Evolutionary conservation across 2,113 vertebrate species (phyloP).

Genomic region (Muscicapa adusta): DNA sequence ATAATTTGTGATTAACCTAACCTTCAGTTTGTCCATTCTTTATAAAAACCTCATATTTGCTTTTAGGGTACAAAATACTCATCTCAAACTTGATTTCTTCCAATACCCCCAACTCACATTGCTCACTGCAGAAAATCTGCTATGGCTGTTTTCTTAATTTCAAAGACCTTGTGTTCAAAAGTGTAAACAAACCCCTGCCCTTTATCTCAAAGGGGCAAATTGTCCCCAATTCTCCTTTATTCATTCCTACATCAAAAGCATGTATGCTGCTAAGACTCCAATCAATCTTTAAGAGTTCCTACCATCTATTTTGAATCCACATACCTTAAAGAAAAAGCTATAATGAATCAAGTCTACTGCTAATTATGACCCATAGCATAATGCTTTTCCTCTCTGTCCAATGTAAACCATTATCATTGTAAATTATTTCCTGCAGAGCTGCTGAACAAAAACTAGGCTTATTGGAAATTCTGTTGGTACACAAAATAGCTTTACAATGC

Average conservation of each 20-base stretch:
- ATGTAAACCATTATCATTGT: neutral
- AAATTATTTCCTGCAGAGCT: constrained; percentile 6
- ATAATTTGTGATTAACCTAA: neutral
- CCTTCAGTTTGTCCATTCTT: neutral
- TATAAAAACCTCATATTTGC: neutral
- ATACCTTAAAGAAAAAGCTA: neutral
- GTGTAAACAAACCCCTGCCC: neutral
- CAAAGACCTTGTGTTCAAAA: neutral
- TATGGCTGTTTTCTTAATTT: neutral
- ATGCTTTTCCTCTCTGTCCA: neutral
- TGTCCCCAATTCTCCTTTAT: neutral
- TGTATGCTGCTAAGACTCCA: neutral
- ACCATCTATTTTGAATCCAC: neutral
- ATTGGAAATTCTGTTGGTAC: neutral
- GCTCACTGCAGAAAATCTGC: neutral
- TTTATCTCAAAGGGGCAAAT: neutral
- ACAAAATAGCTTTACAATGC: constrained; percentile 7
- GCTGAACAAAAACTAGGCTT: neutral
- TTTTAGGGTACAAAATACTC: neutral
- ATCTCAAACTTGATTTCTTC: neutral
- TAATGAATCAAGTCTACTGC: neutral
- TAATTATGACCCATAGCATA: neutral
- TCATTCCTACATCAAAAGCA: neutral
- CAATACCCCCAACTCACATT: neutral
- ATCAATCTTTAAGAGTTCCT: neutral